These are phyloP conservation scores for Tretioscincus oriximinensis DNA, from an alignment of 2,113 vertebrate species.

Conservation along the genomic window DNA sequence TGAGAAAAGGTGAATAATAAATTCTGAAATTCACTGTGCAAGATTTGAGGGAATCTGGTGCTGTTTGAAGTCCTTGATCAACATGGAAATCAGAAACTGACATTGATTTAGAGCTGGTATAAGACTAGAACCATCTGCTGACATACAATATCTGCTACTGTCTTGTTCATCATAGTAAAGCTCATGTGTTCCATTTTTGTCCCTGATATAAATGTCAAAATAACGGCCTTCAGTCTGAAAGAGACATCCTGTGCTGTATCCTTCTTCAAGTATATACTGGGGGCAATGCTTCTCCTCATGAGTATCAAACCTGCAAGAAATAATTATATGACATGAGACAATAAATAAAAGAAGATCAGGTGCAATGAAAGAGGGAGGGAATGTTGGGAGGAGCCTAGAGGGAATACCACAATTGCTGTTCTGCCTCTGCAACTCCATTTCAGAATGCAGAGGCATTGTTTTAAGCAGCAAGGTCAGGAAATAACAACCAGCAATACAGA, in stretches of 20 bases:
- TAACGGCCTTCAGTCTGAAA: conserved; percentile 50
- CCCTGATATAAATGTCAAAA: conserved; percentile 53
- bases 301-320: conserved; percentile 33
- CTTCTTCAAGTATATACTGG: conserved; percentile 44
- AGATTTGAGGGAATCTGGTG: too few relatives aligned
- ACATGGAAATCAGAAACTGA: neutral
- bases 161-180: conserved; percentile 8
- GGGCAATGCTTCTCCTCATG: conserved; percentile 53
- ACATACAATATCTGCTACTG: conserved; percentile 50
- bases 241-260: conserved; percentile 57
- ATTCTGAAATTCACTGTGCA: neutral
- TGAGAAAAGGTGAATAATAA: neutral
- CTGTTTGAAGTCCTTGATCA: neutral
- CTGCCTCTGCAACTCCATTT: too few relatives aligned
- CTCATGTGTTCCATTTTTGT: conserved; percentile 39
- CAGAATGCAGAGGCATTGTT: too few relatives aligned
- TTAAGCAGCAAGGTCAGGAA: too few relatives aligned
- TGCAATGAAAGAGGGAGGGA: too few relatives aligned
- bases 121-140: neutral
- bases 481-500: too few relatives aligned
- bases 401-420: too few relatives aligned
- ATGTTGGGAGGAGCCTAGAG: too few relatives aligned
- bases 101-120: neutral
- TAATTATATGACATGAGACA: conserved; percentile 1
- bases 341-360: neutral